Evolutionary conservation across 2,888 invertebrate species (phyloP).

Genomic region (Agrotis exclamationis): DNA sequence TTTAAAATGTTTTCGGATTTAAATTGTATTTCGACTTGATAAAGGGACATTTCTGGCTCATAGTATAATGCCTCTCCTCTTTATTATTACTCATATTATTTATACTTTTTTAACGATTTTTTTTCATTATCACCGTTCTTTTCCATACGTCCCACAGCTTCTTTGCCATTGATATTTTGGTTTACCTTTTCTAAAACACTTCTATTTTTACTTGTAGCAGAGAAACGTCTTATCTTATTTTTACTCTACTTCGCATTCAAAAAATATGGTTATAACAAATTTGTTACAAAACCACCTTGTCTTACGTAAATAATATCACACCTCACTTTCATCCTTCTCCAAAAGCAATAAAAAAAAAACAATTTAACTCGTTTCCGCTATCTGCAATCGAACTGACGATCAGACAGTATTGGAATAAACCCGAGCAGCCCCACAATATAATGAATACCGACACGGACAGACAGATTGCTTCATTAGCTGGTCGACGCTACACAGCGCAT

Average conservation of each 20-base stretch:
- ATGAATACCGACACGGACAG: constrained; percentile 66
- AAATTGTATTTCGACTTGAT: too few species aligned
- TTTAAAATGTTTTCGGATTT: too few species aligned
- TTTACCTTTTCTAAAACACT: too few species aligned
- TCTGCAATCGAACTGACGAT: constrained; percentile 50
- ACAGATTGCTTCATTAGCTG: constrained; percentile 69
- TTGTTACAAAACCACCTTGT: neutral
- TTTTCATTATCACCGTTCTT: too few species aligned
- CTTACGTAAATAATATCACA: constrained; percentile 1
- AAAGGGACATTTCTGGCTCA: too few species aligned
- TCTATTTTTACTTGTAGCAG: neutral
- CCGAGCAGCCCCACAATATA: constrained; percentile 54
- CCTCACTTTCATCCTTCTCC: constrained; percentile 4
- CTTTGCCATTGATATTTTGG: too few species aligned
- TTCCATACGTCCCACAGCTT: too few species aligned
- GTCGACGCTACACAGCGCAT: constrained; percentile 53
- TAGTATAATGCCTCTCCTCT: too few species aligned
- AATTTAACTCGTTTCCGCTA: constrained; percentile 56
- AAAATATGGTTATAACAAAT: too few species aligned
- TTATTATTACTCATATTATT: too few species aligned
- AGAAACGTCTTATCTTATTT: neutral
- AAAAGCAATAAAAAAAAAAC: constrained; percentile 39
- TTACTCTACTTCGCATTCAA: too few species aligned
- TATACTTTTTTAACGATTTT: too few species aligned
- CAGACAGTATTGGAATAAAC: constrained; percentile 51